Percentiles rank a stretch among this genome's conserved stretches.
Evolutionary conservation across 1,140 invertebrate genomes (phyloP).

Genomic region (Leguminivora glycinivorella): DNA sequence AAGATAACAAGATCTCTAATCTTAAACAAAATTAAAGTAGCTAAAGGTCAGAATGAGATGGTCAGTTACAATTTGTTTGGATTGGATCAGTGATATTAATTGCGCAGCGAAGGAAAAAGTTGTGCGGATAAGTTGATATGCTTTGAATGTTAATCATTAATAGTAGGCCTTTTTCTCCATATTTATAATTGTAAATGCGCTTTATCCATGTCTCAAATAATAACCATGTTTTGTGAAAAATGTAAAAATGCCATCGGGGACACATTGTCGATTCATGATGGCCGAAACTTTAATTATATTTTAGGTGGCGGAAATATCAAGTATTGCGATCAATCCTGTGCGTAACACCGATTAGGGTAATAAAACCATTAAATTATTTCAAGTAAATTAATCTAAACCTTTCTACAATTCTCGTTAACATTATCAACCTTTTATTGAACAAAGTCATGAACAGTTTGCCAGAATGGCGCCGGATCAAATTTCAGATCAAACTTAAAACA

Average conservation of each 20-base stretch:
- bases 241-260: too few species aligned
- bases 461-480: constrained; percentile 5
- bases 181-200: too few species aligned
- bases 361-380: neutral
- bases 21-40: too few species aligned
- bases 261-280: too few species aligned
- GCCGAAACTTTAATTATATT: too few species aligned
- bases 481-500: constrained; percentile 16
- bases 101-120: constrained; percentile 18
- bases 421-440: constrained; percentile 15
- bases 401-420: constrained; percentile 1
- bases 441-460: constrained; percentile 8
- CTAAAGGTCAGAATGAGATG: neutral
- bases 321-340: too few species aligned
- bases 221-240: too few species aligned
- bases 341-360: neutral
- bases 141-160: neutral
- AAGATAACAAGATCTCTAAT: neutral
- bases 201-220: too few species aligned
- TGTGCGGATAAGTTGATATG: neutral
- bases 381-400: neutral
- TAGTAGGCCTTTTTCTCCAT: too few species aligned
- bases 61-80: constrained; percentile 8
- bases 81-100: constrained; percentile 25
- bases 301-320: too few species aligned